phyloP scores from a whole-genome alignment of 1,140 invertebrate species.

The Hylaeus volcanicus region DNA sequence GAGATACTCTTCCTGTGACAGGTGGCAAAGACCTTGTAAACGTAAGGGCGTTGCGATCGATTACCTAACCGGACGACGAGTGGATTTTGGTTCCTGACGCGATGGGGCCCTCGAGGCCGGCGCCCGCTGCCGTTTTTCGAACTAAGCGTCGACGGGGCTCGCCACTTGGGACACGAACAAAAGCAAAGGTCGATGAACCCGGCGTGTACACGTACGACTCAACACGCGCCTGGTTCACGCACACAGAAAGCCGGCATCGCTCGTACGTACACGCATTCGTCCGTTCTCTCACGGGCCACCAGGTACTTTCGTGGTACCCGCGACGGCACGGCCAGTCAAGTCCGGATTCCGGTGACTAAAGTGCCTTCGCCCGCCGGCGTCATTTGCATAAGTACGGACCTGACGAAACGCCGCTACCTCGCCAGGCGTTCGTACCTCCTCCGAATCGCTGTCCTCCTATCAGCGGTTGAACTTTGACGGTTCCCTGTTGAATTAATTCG shows the following conservation, averaged over 20 bases:
- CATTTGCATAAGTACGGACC: slow-evolving; percentile 37
- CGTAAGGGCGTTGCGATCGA: slow-evolving; percentile 72
- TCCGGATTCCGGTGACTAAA: slow-evolving; percentile 49
- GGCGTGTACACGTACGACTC: slow-evolving; percentile 31
- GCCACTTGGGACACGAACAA: slow-evolving; percentile 77
- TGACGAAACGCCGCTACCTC: slow-evolving; percentile 29
- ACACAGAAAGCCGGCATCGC: slow-evolving; percentile 31
- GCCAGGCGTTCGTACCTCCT: not conserved
- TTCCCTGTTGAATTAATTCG: too few relatives aligned
- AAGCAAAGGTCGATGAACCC: slow-evolving; percentile 72
- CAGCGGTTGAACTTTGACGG: too few relatives aligned
- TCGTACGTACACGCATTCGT: slow-evolving; percentile 46
- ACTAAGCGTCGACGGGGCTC: slow-evolving; percentile 58
- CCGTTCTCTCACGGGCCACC: slow-evolving; percentile 36
- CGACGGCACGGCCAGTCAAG: slow-evolving; percentile 45
- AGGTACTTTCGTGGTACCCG: slow-evolving; percentile 49
- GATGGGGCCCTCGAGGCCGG: slow-evolving; percentile 52
- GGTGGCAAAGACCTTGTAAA: slow-evolving; percentile 79
- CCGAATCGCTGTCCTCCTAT: not conserved
- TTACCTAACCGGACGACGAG: slow-evolving; percentile 70
- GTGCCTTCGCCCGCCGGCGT: slow-evolving; percentile 22
- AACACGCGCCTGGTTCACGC: slow-evolving; percentile 44
- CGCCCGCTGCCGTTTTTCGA: slow-evolving; percentile 65
- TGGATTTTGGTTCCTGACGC: slow-evolving; percentile 62
- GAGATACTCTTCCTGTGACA: slow-evolving; percentile 67